phyloP scores from a whole-genome alignment of 2,888 invertebrate species.

The Stenichneumon culpator region DNA sequence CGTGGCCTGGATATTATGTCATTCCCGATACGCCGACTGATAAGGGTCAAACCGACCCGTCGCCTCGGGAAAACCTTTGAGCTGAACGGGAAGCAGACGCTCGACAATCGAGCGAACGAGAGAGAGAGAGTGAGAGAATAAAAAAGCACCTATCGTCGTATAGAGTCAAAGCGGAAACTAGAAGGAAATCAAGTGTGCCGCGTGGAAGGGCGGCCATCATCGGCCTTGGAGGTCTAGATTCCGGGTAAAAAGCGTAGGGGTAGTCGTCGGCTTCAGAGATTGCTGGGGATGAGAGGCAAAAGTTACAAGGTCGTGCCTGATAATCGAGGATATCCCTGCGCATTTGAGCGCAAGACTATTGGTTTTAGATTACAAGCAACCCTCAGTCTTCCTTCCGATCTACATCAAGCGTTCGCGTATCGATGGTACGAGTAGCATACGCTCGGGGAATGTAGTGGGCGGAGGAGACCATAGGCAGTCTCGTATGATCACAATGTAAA shows the following conservation, averaged over 20 bases:
- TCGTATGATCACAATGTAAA: constrained; percentile 67
- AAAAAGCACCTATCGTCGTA: too few relatives aligned
- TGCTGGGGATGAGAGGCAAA: constrained; percentile 4
- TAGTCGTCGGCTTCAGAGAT: too few relatives aligned
- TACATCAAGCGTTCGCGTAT: constrained; percentile 16
- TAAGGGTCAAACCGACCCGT: too few relatives aligned
- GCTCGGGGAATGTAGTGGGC: too few relatives aligned
- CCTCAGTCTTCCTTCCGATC: constrained; percentile 1
- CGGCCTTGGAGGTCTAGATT: too few relatives aligned
- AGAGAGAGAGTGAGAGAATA: too few relatives aligned
- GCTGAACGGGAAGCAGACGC: too few relatives aligned
- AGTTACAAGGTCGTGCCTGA: constrained; percentile 22
- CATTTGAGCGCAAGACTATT: not conserved
- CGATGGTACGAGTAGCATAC: not conserved
- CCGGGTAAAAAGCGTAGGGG: too few relatives aligned
- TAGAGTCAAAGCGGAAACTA: constrained; percentile 9
- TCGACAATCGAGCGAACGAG: too few relatives aligned
- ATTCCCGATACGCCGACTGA: too few relatives aligned
- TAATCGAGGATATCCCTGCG: constrained; percentile 41
- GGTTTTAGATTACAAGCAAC: not conserved
- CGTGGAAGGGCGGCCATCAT: not conserved
- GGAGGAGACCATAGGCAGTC: constrained; percentile 61
- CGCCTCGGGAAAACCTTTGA: too few relatives aligned
- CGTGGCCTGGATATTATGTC: too few relatives aligned
- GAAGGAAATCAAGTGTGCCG: constrained; percentile 1